Evolutionary conservation across 1,140 invertebrate species (phyloP), one percentile per base, ranked within the genome.

Genomic region (Drosophila arizonae): DNA sequence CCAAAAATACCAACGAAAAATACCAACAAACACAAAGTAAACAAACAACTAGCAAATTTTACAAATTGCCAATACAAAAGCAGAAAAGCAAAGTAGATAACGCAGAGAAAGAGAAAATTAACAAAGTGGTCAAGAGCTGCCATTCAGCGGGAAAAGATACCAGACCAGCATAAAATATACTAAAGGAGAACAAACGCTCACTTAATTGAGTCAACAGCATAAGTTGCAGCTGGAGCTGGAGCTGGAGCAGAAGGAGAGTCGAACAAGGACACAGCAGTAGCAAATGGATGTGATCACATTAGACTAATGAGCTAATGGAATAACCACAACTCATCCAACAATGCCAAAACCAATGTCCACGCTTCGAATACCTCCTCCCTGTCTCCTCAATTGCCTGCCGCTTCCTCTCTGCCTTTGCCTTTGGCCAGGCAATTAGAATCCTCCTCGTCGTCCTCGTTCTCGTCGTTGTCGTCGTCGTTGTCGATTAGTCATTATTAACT

Each of bases 401-500:
- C 6, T 8, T 5, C 8, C n/a, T n/a, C 3, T n/a, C 3, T 26
- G 2, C 15, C 39, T 26, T 26, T 9, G 13, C n/a, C 60, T 33
- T 21, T n/a, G 9, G 33, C n/a, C 52, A 6, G 15, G 36, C 64
- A 72, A 72, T 72, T 72, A 72, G 69, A 45, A 46, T 36, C 39
- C 48, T 28, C 28, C 6, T 33, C 33, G 5, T 9, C 33, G 33
- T 33, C 33, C 5, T 33, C 6, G 63, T 58, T 63, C 63, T 39
- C 36, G 36, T 39, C 10, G 21, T 30, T 43, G 63, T 58, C 63
- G 69, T 39, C 36, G 36, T 39, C 10, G 21, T 30, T 43, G 63
- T 58, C 63, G 69, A 72, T 67, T 72, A 60, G 63, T 72, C 69
- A 72, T 72, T 72, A 72, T 67, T 56, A 67, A 60, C 36, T 63